Base-by-base conservation (phyloP, 1,140 invertebrate species). In the Orchestia grillus region DNA sequence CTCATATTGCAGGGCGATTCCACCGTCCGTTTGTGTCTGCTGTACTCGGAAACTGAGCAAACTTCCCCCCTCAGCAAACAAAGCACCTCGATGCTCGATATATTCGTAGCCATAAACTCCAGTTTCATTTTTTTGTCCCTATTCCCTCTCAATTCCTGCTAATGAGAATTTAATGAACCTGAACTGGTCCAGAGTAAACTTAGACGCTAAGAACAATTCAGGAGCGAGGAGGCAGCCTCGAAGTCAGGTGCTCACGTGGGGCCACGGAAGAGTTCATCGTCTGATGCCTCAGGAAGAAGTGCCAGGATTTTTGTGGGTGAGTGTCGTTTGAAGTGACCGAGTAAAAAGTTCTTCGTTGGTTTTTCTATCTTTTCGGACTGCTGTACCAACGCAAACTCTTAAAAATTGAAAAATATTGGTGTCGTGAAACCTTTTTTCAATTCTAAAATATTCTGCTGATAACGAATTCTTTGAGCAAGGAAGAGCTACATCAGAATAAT, bases 81-180 rank as follows among this genome's bases (percentile, higher is more conserved):
- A 77, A 77, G 62, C 62, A 77, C 28, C 62, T 36, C 62, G 28
- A 77, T 23, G 62, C 62, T 23, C 62, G 62, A 77, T 28, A 77
- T 28, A 77, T 77, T 77, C 28, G 62, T 28, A 77, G 62, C 62
- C 62, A 77, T 77, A 77, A 77, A 77, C 62, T 77, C 62, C 28
- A 8, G 6, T 53, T 1, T 36, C 62, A 77, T 36, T 77, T 77
- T 77, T 77, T 1, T 28, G 28, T 77, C 62, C 28, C 28, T 36
- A 77, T 77, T 77, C 62, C 62, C 36, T 19, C 62, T 15, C 62
- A 77, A 77, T 77, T 77, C 28, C 11, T 77, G 62, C 62, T 77
- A 77, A 77, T 77, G 62, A 77, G 62, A 77, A 77, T 77, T 77
- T 77, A 77, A 77, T 77, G 62, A 77, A 77, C 62, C 62, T 77